A percentile compares a stretch with the other conserved stretches of the same genome.
These are phyloP conservation scores for Leucophenga varia DNA, from an alignment of 1,140 invertebrate genomes.

Conservation along the genomic window DNA sequence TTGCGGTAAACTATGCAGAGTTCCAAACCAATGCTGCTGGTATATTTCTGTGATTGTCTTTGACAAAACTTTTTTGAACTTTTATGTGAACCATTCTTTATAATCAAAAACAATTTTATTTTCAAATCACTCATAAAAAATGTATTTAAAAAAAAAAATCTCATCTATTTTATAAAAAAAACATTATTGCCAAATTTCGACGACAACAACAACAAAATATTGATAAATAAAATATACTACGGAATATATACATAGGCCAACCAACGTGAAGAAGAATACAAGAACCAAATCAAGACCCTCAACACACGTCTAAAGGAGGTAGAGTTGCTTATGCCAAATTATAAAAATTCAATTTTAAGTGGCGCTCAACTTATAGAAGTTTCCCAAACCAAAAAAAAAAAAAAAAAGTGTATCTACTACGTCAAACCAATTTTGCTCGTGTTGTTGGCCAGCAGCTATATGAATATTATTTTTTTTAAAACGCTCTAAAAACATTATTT, in stretches of 20 bases:
- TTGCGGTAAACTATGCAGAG: too few species aligned
- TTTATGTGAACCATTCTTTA: not conserved
- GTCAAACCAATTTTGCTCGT: slow-evolving; percentile 15
- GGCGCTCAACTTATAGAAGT: slow-evolving; percentile 25
- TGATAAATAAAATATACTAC: not conserved
- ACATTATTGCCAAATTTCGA: slow-evolving; percentile 3
- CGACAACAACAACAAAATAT: not conserved
- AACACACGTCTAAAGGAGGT: slow-evolving; percentile 99
- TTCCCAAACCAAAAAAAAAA: slow-evolving; percentile 34
- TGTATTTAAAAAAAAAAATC: slow-evolving; percentile 4
- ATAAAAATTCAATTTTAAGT: slow-evolving; percentile 10
- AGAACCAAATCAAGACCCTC: slow-evolving; percentile 99
- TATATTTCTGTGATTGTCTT: too few species aligned
- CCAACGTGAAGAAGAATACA: slow-evolving; percentile 99
- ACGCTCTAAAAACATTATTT: slow-evolving; percentile 14
- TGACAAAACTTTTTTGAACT: too few species aligned
- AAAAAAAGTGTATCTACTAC: slow-evolving; percentile 14
- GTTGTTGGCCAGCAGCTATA: too few species aligned
- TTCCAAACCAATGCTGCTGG: too few species aligned
- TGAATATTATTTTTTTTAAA: slow-evolving; percentile 8
- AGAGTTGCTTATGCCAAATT: slow-evolving; percentile 14
- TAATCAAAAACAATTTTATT: not conserved
- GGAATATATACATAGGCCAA: slow-evolving; percentile 78
- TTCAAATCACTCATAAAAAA: not conserved
- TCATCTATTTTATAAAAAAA: slow-evolving; percentile 2